These are phyloP conservation scores for Threskiornis aethiopicus DNA, from an alignment of 2,797 vertebrate genomes.

Conservation along the genomic window DNA sequence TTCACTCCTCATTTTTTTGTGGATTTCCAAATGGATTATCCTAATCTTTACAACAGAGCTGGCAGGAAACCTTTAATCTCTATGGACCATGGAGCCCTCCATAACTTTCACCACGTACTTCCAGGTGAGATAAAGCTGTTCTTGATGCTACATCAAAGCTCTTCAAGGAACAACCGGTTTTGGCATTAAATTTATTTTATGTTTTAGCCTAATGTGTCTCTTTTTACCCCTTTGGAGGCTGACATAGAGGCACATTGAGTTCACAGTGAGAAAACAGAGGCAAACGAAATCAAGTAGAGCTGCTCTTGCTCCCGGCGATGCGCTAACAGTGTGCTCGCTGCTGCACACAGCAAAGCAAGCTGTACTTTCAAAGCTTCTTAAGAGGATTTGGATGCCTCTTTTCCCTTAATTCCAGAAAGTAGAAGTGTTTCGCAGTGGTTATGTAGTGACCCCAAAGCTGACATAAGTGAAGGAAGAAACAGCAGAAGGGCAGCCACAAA, in stretches of 20 bases:
- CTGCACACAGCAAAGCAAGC: neutral
- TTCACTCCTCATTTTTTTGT: neutral
- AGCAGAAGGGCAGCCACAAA: neutral
- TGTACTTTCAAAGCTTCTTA: neutral
- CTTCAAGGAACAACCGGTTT: neutral
- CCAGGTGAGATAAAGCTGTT: neutral
- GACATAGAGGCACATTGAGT: neutral
- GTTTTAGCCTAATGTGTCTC: neutral
- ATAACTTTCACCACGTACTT: neutral
- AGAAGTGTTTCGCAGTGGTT: neutral
- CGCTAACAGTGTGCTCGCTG: neutral
- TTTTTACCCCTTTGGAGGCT: neutral
- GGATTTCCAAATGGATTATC: neutral
- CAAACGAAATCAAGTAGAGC: neutral
- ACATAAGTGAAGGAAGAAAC: neutral
- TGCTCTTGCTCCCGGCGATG: neutral
- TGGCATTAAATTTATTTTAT: neutral
- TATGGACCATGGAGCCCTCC: neutral
- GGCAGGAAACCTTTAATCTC: neutral
- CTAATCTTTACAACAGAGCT: neutral
- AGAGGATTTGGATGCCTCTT: slow-evolving; percentile 27
- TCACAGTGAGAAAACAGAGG: neutral
- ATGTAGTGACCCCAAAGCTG: neutral
- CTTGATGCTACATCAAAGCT: neutral
- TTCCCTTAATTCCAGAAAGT: slow-evolving; percentile 21